These are phyloP conservation scores for Capreolus pygargus DNA, from an alignment of 2,113 vertebrate species.

Conservation along the genomic window DNA sequence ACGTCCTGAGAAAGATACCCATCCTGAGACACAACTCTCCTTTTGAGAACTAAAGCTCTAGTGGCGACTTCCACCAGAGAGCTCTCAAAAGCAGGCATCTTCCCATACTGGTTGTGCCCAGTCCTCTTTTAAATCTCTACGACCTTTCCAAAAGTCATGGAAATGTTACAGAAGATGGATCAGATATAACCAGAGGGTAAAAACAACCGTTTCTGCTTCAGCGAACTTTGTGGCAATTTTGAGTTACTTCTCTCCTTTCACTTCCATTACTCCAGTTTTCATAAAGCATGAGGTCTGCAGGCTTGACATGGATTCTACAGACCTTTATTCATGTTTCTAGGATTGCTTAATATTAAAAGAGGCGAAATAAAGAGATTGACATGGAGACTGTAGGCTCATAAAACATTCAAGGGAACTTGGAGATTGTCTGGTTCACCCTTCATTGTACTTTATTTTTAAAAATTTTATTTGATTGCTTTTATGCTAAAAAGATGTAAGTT, in stretches of 20 bases:
- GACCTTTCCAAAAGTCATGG: background rate
- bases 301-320: background rate
- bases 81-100: background rate
- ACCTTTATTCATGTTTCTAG: constrained; percentile 41
- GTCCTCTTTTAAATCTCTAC: background rate
- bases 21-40: background rate
- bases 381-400: constrained; percentile 63
- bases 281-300: background rate
- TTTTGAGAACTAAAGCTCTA: background rate
- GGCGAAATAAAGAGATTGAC: constrained; percentile 58
- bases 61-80: background rate
- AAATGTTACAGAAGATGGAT: background rate
- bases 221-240: background rate
- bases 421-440: constrained; percentile 62
- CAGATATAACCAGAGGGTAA: background rate
- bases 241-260: background rate
- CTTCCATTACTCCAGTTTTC: background rate
- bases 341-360: constrained; percentile 64
- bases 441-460: constrained; percentile 70
- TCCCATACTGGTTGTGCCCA: background rate
- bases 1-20: background rate
- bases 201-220: background rate
- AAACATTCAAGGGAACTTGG: constrained; percentile 65
- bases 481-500: constrained; percentile 60
- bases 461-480: constrained; percentile 71